A percentile compares a stretch with the other conserved stretches of the same genome.
Evolutionary conservation across 2,888 invertebrate genomes (phyloP).

Genomic region (Drosophila ezoana): DNA sequence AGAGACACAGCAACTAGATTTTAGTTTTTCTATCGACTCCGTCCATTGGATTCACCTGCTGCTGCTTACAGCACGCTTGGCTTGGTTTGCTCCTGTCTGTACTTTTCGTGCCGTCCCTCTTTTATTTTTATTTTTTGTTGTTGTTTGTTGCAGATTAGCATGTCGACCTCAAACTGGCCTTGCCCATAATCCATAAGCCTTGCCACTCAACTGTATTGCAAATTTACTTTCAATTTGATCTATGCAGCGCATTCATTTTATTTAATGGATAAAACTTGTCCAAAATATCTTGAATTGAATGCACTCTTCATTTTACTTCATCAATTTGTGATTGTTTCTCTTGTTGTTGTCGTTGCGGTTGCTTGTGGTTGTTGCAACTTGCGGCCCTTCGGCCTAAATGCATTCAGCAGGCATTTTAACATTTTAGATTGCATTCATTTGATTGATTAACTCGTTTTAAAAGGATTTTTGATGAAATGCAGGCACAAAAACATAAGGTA

Average conservation of each 20-base stretch:
- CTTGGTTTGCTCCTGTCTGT: slow-evolving; percentile 5
- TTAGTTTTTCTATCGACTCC: slow-evolving; percentile 32
- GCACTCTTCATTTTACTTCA: slow-evolving; percentile 54
- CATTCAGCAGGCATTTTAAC: slow-evolving; percentile 17
- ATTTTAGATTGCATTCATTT: slow-evolving; percentile 18
- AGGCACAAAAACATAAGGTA: neutral
- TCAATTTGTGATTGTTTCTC: slow-evolving; percentile 46
- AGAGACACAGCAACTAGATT: slow-evolving; percentile 21
- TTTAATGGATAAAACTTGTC: slow-evolving; percentile 71
- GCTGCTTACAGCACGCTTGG: slow-evolving; percentile 19
- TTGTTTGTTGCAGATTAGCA: slow-evolving; percentile 56
- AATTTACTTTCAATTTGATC: slow-evolving; percentile 56
- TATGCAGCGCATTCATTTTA: slow-evolving; percentile 41
- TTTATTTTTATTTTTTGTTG: neutral
- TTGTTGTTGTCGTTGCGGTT: slow-evolving; percentile 14
- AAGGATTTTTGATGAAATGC: slow-evolving; percentile 6
- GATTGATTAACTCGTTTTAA: slow-evolving; percentile 27
- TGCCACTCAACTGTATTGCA: slow-evolving; percentile 33
- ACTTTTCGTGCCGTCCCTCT: neutral
- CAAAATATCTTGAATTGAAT: slow-evolving; percentile 42
- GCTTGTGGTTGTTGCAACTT: slow-evolving; percentile 28
- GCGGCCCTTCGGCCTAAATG: slow-evolving; percentile 43
- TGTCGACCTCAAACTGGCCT: slow-evolving; percentile 39
- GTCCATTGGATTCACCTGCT: slow-evolving; percentile 48
- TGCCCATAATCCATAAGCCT: slow-evolving; percentile 42